These are phyloP conservation scores for Anguilla megastoma DNA, from an alignment of 2,797 vertebrate species.

Conservation along the genomic window DNA sequence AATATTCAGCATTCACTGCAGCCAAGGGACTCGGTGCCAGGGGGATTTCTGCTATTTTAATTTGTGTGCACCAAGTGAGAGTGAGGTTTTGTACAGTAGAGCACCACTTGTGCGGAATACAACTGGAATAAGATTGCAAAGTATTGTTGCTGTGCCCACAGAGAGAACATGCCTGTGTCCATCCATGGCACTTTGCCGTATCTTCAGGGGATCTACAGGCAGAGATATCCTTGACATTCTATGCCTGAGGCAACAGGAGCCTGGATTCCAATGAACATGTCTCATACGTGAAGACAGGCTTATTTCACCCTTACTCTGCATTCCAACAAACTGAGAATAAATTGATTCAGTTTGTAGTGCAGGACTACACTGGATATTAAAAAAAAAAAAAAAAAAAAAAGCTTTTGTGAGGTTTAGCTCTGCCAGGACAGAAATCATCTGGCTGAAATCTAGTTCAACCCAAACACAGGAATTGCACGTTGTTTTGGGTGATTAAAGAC, in stretches of 20 bases:
- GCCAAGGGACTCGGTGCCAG: too few relatives aligned
- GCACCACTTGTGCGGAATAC: background rate
- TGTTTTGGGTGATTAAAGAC: background rate
- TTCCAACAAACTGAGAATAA: conserved; percentile 57
- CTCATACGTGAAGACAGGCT: conserved; percentile 63
- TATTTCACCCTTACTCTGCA: conserved; percentile 51
- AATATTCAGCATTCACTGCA: background rate
- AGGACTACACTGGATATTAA: conserved; percentile 18
- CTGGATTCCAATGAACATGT: conserved; percentile 68
- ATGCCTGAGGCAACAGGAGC: conserved; percentile 64
- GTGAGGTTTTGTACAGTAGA: background rate
- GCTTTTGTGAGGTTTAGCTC: background rate
- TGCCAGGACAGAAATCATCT: conserved; percentile 11
- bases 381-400: background rate
- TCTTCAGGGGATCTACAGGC: conserved; percentile 49
- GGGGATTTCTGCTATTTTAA: too few relatives aligned
- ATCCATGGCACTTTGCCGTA: conserved; percentile 34
- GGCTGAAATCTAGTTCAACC: background rate
- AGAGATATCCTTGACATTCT: conserved; percentile 62
- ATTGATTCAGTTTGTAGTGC: conserved; percentile 47
- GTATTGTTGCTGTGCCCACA: background rate
- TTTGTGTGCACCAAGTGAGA: background rate
- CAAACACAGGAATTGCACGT: background rate
- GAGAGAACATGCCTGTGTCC: background rate
- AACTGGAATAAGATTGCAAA: background rate